phyloP scores from a whole-genome alignment of 2,113 vertebrate species.

The Amphiprion percula region DNA sequence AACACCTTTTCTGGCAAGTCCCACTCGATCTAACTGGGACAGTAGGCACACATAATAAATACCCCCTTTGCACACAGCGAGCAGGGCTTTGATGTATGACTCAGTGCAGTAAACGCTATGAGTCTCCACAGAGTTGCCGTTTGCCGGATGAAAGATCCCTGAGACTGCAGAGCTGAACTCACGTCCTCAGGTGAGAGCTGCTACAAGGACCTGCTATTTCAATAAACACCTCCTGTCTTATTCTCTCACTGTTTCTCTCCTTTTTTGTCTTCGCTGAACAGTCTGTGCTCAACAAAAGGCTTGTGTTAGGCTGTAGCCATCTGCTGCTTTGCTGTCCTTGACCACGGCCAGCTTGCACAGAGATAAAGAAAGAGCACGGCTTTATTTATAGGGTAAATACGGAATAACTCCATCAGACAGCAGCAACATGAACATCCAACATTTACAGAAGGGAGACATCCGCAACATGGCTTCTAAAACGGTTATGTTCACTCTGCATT shows the following conservation, averaged over 20 bases:
- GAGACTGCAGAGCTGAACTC: conserved; percentile 59
- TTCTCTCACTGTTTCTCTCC: conserved; percentile 15
- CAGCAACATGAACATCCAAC: background rate
- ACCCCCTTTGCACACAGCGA: conserved; percentile 38
- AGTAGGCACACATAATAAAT: conserved; percentile 54
- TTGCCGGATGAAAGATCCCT: conserved; percentile 72
- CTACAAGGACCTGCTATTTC: conserved; percentile 61
- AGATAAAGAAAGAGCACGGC: conserved; percentile 48
- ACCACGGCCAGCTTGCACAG: conserved; percentile 46
- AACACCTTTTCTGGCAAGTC: conserved; percentile 26
- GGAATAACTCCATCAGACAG: background rate
- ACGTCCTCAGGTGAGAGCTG: conserved; percentile 72
- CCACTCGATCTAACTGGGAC: conserved; percentile 59
- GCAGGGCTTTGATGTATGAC: conserved; percentile 65
- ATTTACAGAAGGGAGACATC: background rate
- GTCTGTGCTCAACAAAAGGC: conserved; percentile 61
- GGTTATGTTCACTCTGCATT: background rate
- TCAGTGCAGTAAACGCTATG: conserved; percentile 47
- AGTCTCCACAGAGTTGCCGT: conserved; percentile 70
- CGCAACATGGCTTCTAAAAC: background rate
- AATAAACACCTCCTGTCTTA: conserved; percentile 59
- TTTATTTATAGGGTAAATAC: conserved; percentile 26
- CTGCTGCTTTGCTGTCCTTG: conserved; percentile 65
- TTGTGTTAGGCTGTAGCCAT: conserved; percentile 58
- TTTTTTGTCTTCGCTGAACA: conserved; percentile 42